Conservation (phyloP, 2,797 vertebrate genomes). For the Margarornis squamiger region DNA sequence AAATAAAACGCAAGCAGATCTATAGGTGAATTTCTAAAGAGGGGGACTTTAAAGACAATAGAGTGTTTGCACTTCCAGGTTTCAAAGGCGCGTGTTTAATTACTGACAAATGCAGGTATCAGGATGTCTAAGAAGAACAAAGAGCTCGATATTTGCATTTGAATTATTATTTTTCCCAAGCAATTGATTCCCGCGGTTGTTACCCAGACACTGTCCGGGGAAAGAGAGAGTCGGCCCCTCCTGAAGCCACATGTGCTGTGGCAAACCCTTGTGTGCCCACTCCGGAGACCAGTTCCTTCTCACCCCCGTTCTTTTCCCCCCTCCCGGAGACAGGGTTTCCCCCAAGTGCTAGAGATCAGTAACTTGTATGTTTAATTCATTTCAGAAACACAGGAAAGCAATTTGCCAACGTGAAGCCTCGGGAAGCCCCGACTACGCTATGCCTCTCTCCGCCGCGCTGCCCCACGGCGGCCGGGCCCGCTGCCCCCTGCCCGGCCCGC, state of each 20-base stretch:
- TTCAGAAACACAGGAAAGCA: constrained; percentile 68
- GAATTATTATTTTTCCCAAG: constrained; percentile 72
- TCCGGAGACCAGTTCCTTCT: neutral
- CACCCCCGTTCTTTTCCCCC: neutral
- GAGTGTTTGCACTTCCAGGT: constrained; percentile 66
- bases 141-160: constrained; percentile 65
- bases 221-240: neutral
- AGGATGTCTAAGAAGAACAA: constrained; percentile 70
- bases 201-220: constrained; percentile 10
- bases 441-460: constrained; percentile 17
- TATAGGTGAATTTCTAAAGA: neutral
- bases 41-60: constrained; percentile 51
- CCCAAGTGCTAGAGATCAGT: constrained; percentile 59
- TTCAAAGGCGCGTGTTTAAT: constrained; percentile 73
- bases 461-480: neutral
- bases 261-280: neutral
- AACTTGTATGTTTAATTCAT: constrained; percentile 72
- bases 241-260: neutral
- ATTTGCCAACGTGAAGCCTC: constrained; percentile 68
- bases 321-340: neutral
- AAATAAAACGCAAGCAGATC: neutral
- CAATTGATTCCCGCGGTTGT: constrained; percentile 55
- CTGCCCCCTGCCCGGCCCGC: neutral
- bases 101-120: constrained; percentile 67
- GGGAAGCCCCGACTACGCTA: constrained; percentile 55